Evolutionary conservation across 1,140 invertebrate genomes (phyloP), one percentile per base, ranked within the genome.

Genomic region (Camponotus floridanus): DNA sequence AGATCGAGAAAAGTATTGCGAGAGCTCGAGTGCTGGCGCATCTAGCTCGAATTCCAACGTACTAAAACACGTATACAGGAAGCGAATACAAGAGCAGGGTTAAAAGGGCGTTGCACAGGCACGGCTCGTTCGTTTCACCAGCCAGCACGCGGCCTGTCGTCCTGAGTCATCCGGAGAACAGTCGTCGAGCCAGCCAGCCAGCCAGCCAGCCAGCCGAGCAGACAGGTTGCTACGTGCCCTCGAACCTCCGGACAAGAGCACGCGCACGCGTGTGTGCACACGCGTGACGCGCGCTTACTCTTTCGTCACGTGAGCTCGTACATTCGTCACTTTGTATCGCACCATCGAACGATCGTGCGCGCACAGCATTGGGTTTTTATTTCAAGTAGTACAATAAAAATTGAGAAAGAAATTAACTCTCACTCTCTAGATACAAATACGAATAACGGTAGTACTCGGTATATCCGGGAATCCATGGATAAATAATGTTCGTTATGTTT

Each of bases 201-300:
- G 26, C 86, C 67, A 39, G 64, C 26, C n/a, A 39, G 64, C 26
- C n/a, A 48, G 26, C 86, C 67, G 26, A 87, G 80, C 87, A 92
- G 92, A 93, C 93, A 93, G 93, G 93, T 93, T 92, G 92, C 92
- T 92, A 93, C 92, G 91, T 92, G 92, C 90, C 91, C 88, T 87
- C 76, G 76, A 85, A 88, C 59, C 57, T 73, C n/a, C 57, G 4
- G 13, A 51, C 48, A 18, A 51, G 48, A 51, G 48, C 62, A 39
- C 55, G 80, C 55, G 61, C 26, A 33, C 59, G 51, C 11, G 7
- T 68, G 15, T 48, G 76, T 62, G 55, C 71, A 76, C 76, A 51
- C 71, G 55, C 39, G 64, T 84, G 48, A 57, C 76, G 76, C 26
- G 42, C 39, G 61, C 15, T 4, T 4, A 21, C n/a, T 39, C 33